phyloP scores from a whole-genome alignment of 1,140 invertebrate genomes.

The Drosophila sulfurigaster region DNA sequence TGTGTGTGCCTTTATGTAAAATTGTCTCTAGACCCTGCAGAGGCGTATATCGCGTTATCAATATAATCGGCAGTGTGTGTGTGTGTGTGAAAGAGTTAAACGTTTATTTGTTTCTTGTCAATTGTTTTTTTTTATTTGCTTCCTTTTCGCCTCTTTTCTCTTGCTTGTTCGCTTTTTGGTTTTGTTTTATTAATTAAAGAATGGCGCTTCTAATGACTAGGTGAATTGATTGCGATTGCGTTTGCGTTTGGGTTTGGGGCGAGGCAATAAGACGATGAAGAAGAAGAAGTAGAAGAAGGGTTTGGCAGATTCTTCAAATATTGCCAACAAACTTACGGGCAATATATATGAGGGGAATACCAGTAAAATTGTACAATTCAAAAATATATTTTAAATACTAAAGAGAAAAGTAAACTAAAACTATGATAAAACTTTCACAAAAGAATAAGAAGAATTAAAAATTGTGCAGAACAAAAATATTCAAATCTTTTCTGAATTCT shows the following conservation, averaged over 20 bases:
- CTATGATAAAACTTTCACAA: too few relatives aligned
- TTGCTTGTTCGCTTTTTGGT: constrained; percentile 7
- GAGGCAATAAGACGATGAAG: not conserved
- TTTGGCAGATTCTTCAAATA: not conserved
- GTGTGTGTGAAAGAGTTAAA: constrained; percentile 49
- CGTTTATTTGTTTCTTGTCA: constrained; percentile 40
- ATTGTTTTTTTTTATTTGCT: constrained; percentile 32
- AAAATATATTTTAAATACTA: too few relatives aligned
- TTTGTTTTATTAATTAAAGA: constrained; percentile 70
- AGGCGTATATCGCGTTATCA: constrained; percentile 56
- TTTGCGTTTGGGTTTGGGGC: constrained; percentile 1
- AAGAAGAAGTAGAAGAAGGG: not conserved
- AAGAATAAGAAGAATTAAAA: too few relatives aligned
- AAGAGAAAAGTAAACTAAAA: too few relatives aligned
- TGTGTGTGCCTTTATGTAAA: constrained; percentile 16
- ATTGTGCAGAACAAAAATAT: too few relatives aligned
- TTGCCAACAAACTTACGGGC: too few relatives aligned
- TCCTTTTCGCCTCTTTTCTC: constrained; percentile 19
- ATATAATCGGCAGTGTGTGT: constrained; percentile 28
- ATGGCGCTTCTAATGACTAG: constrained; percentile 26
- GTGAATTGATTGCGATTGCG: constrained; percentile 25
- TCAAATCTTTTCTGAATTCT: too few relatives aligned
- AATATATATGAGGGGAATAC: too few relatives aligned
- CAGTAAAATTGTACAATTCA: too few relatives aligned
- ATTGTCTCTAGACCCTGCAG: constrained; percentile 15